phyloP scores from a whole-genome alignment of 2,113 vertebrate species.

The Phoxinus phoxinus region DNA sequence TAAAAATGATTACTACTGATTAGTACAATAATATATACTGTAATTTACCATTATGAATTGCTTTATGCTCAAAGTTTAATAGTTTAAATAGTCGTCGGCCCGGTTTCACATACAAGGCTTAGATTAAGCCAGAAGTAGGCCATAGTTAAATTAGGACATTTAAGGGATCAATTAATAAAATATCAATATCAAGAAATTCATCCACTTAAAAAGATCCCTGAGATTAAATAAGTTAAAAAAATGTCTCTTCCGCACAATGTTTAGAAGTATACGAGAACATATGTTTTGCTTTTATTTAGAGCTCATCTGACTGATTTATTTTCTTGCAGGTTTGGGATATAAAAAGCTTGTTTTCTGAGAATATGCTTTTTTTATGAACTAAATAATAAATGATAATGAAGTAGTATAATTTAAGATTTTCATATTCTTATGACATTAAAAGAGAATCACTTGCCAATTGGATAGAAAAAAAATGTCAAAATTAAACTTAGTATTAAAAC shows the following conservation, averaged over 20 bases:
- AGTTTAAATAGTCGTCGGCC: neutral
- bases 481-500: neutral
- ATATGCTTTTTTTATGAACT: neutral
- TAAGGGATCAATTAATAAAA: neutral
- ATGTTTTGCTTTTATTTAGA: neutral
- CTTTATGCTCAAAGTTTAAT: neutral
- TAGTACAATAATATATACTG: neutral
- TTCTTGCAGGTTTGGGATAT: neutral
- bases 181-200: neutral
- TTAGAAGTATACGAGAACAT: neutral
- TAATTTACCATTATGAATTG: neutral
- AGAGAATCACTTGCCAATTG: neutral
- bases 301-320: neutral
- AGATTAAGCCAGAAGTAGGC: no score
- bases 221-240: no score
- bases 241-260: neutral
- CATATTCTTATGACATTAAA: neutral
- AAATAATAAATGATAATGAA: no score
- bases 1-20: neutral
- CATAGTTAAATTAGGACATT: no score
- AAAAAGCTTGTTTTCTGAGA: neutral
- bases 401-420: neutral
- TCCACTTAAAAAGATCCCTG: no score
- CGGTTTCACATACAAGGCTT: no score
- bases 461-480: neutral